Evolutionary conservation across 2,888 invertebrate genomes (phyloP).

Genomic region (Conistra vaccinii): DNA sequence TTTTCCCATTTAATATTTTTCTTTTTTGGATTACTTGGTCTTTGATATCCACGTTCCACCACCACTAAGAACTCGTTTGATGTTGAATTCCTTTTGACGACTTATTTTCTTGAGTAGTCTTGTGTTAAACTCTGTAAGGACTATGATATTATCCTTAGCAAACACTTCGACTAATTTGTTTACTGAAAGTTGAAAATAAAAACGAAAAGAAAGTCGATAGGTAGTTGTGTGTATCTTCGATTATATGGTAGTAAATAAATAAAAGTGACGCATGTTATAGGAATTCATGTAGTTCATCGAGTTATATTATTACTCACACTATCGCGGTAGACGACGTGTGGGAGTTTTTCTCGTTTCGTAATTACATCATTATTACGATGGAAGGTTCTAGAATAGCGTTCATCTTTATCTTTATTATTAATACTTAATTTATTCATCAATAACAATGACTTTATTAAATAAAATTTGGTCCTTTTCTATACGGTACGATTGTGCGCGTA

Average conservation of each 20-base stretch:
- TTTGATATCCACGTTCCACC: slow-evolving; percentile 31
- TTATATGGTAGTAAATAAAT: slow-evolving; percentile 48
- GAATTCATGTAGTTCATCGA: slow-evolving; percentile 53
- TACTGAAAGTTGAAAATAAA: slow-evolving; percentile 2
- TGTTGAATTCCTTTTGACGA: slow-evolving; percentile 14
- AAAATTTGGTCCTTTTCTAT: slow-evolving; percentile 12
- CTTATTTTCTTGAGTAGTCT: slow-evolving; percentile 14
- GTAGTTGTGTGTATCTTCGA: slow-evolving; percentile 18
- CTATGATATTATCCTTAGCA: not conserved
- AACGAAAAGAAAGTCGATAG: slow-evolving; percentile 16
- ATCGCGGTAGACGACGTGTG: slow-evolving; percentile 51
- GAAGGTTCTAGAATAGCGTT: slow-evolving; percentile 33
- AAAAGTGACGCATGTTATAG: slow-evolving; percentile 60
- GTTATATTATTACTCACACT: slow-evolving; percentile 54
- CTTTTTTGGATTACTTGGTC: not conserved
- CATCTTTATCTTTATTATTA: slow-evolving; percentile 14
- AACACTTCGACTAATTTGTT: not conserved
- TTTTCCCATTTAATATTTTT: slow-evolving; percentile 22
- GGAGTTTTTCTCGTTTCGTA: slow-evolving; percentile 46
- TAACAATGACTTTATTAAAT: not conserved
- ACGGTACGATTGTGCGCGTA: not conserved
- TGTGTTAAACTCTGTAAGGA: not conserved
- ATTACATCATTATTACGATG: slow-evolving; percentile 54
- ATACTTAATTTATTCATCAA: not conserved
- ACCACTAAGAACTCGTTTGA: slow-evolving; percentile 18